Conservation (phyloP, 2,113 vertebrate genomes). For the Lota lota region DNA sequence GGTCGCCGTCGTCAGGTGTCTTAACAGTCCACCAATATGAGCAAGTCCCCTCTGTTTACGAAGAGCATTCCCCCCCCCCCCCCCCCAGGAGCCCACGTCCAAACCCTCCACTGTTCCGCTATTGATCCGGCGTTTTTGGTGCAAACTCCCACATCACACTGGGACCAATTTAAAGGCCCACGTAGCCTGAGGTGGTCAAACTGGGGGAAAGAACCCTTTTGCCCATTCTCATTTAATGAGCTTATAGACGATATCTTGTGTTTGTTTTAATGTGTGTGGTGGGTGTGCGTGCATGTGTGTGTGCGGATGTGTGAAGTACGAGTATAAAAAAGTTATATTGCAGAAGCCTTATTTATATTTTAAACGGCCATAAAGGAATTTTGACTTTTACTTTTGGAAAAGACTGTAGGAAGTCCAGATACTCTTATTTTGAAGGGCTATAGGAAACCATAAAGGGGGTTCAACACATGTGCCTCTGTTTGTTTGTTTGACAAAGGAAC, state of each 20-base stretch:
- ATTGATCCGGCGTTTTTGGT: conserved; percentile 44
- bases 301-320: background rate
- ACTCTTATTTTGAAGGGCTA: too few species aligned
- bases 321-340: too few species aligned
- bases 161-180: conserved; percentile 68
- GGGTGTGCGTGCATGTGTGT: conserved; percentile 1
- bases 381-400: too few species aligned
- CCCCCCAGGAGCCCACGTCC: background rate
- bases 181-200: conserved; percentile 24
- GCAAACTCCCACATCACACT: conserved; percentile 47
- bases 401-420: too few species aligned
- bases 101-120: background rate
- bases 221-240: conserved; percentile 9
- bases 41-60: background rate
- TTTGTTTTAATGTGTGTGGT: too few species aligned
- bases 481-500: too few species aligned
- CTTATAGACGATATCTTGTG: too few species aligned
- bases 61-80: too few species aligned
- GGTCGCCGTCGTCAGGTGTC: conserved; percentile 18
- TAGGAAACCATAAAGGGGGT: too few species aligned
- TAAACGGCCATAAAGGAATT: too few species aligned
- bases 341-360: too few species aligned
- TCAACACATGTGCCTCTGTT: too few species aligned
- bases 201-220: conserved; percentile 1
- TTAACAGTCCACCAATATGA: conserved; percentile 18